phyloP scores from a whole-genome alignment of 2,797 vertebrate genomes.

The Ibycter americanus region DNA sequence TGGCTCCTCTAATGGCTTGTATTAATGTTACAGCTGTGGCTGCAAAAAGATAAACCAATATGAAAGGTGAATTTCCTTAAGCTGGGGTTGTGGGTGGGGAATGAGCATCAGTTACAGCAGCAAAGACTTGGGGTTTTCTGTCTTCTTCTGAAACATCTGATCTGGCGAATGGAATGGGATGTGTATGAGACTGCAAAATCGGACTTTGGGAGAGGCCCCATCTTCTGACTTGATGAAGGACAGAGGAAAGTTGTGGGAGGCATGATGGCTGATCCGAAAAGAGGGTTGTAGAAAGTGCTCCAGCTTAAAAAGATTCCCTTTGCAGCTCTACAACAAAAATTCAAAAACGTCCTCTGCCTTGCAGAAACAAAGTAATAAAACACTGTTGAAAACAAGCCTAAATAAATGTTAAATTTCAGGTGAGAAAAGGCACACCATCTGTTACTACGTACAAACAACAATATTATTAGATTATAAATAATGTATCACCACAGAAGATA shows the following conservation, averaged over 20 bases:
- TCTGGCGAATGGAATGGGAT: not conserved
- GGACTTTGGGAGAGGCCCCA: rapidly evolving
- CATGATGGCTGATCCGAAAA: not conserved
- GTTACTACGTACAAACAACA: not conserved
- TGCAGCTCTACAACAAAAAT: not conserved
- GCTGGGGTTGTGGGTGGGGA: rapidly evolving
- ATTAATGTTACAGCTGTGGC: not conserved
- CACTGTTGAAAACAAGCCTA: not conserved
- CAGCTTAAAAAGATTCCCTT: not conserved
- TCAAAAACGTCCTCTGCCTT: not conserved
- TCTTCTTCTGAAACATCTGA: not conserved
- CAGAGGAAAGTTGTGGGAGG: not conserved
- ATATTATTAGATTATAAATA: not conserved
- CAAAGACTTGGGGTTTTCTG: not conserved
- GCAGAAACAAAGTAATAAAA: not conserved
- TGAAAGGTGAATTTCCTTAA: not conserved
- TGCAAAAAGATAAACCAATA: not conserved
- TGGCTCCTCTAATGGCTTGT: not conserved
- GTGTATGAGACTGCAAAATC: not conserved
- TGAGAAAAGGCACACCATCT: not conserved
- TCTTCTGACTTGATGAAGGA: not conserved
- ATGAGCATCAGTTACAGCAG: not conserved
- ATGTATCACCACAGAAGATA: not conserved
- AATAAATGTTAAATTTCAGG: not conserved
- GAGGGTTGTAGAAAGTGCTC: not conserved